Base-by-base conservation (phyloP, 2,113 vertebrate species). In the Chionomys nivalis region DNA sequence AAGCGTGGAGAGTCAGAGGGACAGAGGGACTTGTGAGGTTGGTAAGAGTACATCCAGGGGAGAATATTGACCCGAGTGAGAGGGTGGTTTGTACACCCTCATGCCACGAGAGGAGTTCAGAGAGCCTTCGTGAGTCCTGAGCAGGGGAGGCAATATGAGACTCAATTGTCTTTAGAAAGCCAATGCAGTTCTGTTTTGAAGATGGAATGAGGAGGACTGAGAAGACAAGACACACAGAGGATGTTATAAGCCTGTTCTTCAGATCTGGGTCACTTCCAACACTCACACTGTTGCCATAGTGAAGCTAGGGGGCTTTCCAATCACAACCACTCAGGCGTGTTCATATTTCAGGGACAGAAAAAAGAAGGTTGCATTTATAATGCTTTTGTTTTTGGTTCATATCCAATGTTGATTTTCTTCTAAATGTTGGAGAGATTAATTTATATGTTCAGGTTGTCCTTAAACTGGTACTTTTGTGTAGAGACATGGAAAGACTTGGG, bases 261-360 rank as follows among this genome's bases (percentile, higher is more conserved):
- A 88, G 88, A 44, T 58, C 10, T 33, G 61, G 87, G 77, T 78
- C 39, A n/a, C 47, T 73, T 58, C 81, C 5, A 65, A 31, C 31
- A 52, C 44, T 55, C 47, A 58, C 33, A 65, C 73, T n/a, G 31
- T 28, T 52, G 42, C 78, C 47, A 79, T 44, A 66, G 61, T 5
- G 65, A 77, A 65, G 77, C 47, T 5, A 52, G 28, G 86, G 93
- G 47, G 75, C 52, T 96, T 96, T 89, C 88, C 58, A 52, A 24
- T 81, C 23, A 39, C 36, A 89, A n/a, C 19, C 10, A 10, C 42
- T 92, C 17, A 44, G 52, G 8, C 5, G 26, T 82, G 44, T 55
- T 89, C 89, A 49, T 58, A 68, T 77, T 82, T 95, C 81, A 93
- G 68, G 7, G 42, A 31, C 8, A 65, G 77, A 86, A 83, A 36